Evolutionary conservation across 2,888 invertebrate species (phyloP).

Genomic region (Ophioninae sp.): DNA sequence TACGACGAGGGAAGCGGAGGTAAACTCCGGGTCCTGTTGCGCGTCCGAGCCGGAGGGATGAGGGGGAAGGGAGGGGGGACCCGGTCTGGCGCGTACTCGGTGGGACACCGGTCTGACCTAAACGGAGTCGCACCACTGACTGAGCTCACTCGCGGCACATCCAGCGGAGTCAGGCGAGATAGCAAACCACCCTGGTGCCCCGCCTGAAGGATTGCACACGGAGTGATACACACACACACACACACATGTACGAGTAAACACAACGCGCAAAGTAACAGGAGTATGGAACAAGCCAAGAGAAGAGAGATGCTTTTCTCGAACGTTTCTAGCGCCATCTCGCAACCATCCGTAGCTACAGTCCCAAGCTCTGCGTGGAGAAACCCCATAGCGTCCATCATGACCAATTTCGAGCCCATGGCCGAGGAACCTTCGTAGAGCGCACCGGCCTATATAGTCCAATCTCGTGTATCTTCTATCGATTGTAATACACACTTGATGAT

Average conservation of each 20-base stretch:
- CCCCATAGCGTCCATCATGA: slow-evolving; percentile 9
- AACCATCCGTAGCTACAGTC: slow-evolving; percentile 66
- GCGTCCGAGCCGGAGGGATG: slow-evolving; percentile 43
- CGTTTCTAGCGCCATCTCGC: slow-evolving; percentile 76
- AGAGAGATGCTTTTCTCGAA: slow-evolving; percentile 64
- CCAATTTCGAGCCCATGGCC: neutral
- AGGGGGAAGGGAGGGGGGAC: neutral
- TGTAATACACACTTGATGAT: too few species aligned
- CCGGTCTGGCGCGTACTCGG: slow-evolving; percentile 24
- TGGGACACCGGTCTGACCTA: slow-evolving; percentile 71
- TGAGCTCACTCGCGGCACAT: slow-evolving; percentile 66
- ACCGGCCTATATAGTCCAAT: slow-evolving; percentile 20
- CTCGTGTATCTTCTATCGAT: slow-evolving; percentile 11
- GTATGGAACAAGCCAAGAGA: slow-evolving; percentile 2
- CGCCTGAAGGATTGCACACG: slow-evolving; percentile 44
- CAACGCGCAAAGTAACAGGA: neutral
- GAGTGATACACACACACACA: slow-evolving; percentile 3
- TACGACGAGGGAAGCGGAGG: slow-evolving; percentile 12
- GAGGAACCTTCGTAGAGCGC: neutral
- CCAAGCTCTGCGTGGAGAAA: slow-evolving; percentile 37
- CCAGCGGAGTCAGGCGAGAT: slow-evolving; percentile 46
- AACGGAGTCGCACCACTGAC: slow-evolving; percentile 79
- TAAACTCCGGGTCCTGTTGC: slow-evolving; percentile 61
- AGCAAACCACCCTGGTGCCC: slow-evolving; percentile 47
- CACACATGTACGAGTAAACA: slow-evolving; percentile 5